phyloP scores from a whole-genome alignment of 2,888 invertebrate species.

The Hydrotaea cyrtoneurina region DNA sequence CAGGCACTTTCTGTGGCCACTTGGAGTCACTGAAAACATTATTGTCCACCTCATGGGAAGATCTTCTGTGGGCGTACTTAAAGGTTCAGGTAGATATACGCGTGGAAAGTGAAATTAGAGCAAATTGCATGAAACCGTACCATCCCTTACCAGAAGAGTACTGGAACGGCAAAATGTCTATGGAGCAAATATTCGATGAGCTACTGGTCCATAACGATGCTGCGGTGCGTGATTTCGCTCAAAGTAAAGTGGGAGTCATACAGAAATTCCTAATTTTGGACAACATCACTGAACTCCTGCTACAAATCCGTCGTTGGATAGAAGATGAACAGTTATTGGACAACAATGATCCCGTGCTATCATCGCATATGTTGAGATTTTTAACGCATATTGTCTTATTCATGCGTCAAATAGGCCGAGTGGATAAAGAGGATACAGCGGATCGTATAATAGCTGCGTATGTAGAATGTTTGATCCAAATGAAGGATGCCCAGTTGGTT shows the following conservation, averaged over 20 bases:
- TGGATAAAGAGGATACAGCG: conserved; percentile 86
- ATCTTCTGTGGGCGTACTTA: conserved; percentile 93
- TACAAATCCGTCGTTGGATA: conserved; percentile 86
- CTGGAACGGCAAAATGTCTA: conserved; percentile 86
- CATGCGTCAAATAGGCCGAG: conserved; percentile 89
- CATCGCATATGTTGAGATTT: conserved; percentile 84
- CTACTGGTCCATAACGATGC: conserved; percentile 84
- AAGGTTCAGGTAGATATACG: conserved; percentile 90
- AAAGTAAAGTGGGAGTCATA: conserved; percentile 87
- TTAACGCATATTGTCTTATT: conserved; percentile 92
- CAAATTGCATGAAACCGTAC: conserved; percentile 83
- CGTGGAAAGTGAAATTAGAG: conserved; percentile 90
- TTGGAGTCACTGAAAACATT: conserved; percentile 88
- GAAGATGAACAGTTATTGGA: conserved; percentile 78
- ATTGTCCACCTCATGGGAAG: conserved; percentile 91
- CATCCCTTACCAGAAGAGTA: conserved; percentile 85
- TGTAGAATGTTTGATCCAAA: conserved; percentile 86
- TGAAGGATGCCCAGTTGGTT: conserved; percentile 88
- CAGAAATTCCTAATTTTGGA: conserved; percentile 93
- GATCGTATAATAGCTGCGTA: conserved; percentile 89
- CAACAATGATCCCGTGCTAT: conserved; percentile 70
- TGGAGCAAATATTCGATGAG: conserved; percentile 86
- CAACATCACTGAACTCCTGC: conserved; percentile 87
- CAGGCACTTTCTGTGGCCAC: conserved; percentile 92
- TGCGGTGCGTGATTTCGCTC: conserved; percentile 81